Evolutionary conservation across 2,113 vertebrate genomes (phyloP), one percentile per base, ranked within the genome.

Genomic region (Rhinolophus sinicus): DNA sequence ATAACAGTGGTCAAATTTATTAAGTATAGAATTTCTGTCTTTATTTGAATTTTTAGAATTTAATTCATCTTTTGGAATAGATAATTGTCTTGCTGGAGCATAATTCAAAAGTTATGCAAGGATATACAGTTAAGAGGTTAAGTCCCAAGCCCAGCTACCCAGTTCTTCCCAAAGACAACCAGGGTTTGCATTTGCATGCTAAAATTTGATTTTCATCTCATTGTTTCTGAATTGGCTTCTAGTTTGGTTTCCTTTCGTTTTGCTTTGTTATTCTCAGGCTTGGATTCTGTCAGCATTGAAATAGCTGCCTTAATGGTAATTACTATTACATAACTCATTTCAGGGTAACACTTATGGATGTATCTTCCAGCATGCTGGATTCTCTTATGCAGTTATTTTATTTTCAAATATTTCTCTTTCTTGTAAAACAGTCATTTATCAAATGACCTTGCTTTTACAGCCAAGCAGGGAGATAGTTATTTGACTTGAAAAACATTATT

Each of bases 161-260:
- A 70, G 2, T 52, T 38, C 40, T 62, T n/a, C 60, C 24, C 7
- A 72, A 75, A 95, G 21, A 13, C 8, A 86, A 83, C 6, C 3
- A 77, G 21, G 18, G 35, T 78, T 94, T 97, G 50, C 22, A 86
- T 11, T 30, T 94, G 3, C 19, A 40, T 69, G 22, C 22, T 60
- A 89, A 52, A 30, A 18, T 58, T 78, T 87, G 11, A 65, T 92
- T 96, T 95, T 93, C 40, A 95, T 67, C 76, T 73, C 76, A 85
- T 94, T 30, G 85, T 88, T 95, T 90, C 52, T 84, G 22, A 95
- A 85, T 44, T 94, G n/a, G 0, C 70, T 92, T 81, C 44, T 7
- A 62, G 15, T 88, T 95, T 69, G 7, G 21, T 91, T 94, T 83
- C 18, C 26, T 77, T 89, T 94, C 62, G 78, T 70, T 94, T 96